Evolutionary conservation across 37 sponge, comb jelly and placozoan species (phyloP).

Genomic region (Spongia lamella): DNA sequence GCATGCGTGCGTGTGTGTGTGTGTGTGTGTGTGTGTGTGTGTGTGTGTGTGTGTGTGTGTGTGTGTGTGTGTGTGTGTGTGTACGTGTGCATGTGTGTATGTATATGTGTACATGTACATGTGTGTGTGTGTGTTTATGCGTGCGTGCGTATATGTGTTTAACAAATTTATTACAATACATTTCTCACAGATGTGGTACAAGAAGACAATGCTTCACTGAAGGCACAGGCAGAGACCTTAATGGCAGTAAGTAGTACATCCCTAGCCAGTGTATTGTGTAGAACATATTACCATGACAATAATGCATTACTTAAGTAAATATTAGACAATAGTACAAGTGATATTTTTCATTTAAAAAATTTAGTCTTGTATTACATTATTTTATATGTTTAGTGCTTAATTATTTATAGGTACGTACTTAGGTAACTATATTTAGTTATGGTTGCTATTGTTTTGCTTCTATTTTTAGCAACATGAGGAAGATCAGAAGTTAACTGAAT

Average conservation of each 20-base stretch:
- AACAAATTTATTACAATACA: no score
- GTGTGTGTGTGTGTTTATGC: not conserved
- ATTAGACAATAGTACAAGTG: no score
- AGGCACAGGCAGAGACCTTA: conserved; percentile 61
- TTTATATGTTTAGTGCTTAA: no score
- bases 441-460: not conserved
- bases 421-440: no score
- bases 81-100: not conserved
- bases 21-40: conserved; percentile 21
- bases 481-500: conserved; percentile 58
- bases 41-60: conserved; percentile 25
- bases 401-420: no score
- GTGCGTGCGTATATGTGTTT: not conserved
- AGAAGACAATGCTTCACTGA: conserved; percentile 60
- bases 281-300: no score
- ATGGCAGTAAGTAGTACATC: conserved; percentile 71
- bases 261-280: no score
- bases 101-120: not conserved
- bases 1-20: conserved; percentile 8
- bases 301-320: no score
- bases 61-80: conserved; percentile 17
- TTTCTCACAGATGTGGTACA: conserved; percentile 35
- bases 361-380: no score
- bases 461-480: conserved; percentile 58
- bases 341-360: no score